These are phyloP conservation scores for Eupithecia subfuscata DNA, from an alignment of 2,888 invertebrate species.

Conservation along the genomic window DNA sequence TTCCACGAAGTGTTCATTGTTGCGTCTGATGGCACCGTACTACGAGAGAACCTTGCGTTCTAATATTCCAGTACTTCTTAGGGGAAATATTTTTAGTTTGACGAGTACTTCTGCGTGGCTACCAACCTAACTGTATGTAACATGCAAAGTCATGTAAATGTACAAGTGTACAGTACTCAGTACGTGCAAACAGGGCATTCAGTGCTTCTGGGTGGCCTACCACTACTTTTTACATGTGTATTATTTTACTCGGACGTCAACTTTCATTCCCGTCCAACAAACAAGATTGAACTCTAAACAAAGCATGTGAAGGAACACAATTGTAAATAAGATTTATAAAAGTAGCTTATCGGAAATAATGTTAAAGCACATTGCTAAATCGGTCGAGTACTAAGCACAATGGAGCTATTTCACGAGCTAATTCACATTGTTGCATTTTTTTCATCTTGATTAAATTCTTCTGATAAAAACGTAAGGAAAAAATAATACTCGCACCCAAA, in stretches of 20 bases:
- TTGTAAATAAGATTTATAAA: constrained; percentile 49
- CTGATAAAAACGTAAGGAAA: constrained; percentile 21
- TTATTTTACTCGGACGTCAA: constrained; percentile 69
- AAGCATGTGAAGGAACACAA: constrained; percentile 55
- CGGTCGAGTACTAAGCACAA: constrained; percentile 73
- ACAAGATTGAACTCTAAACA: constrained; percentile 67
- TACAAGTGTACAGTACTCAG: constrained; percentile 12
- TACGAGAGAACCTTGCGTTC: neutral
- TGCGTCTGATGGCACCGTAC: neutral
- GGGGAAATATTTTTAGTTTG: constrained; percentile 15
- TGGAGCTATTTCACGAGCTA: constrained; percentile 79
- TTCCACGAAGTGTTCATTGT: neutral
- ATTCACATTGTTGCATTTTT: constrained; percentile 71
- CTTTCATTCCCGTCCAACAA: constrained; percentile 61
- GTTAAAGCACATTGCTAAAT: constrained; percentile 72
- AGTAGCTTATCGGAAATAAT: constrained; percentile 69
- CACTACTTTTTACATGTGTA: constrained; percentile 73
- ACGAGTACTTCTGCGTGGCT: neutral
- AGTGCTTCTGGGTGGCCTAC: constrained; percentile 75
- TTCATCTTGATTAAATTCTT: constrained; percentile 44
- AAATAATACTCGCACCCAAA: neutral
- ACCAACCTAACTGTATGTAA: constrained; percentile 3
- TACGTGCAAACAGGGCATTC: constrained; percentile 18
- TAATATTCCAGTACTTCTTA: neutral
- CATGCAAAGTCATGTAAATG: constrained; percentile 6